These are phyloP conservation scores for Andricus grossulariae DNA, from an alignment of 1,140 invertebrate species.

Conservation along the genomic window DNA sequence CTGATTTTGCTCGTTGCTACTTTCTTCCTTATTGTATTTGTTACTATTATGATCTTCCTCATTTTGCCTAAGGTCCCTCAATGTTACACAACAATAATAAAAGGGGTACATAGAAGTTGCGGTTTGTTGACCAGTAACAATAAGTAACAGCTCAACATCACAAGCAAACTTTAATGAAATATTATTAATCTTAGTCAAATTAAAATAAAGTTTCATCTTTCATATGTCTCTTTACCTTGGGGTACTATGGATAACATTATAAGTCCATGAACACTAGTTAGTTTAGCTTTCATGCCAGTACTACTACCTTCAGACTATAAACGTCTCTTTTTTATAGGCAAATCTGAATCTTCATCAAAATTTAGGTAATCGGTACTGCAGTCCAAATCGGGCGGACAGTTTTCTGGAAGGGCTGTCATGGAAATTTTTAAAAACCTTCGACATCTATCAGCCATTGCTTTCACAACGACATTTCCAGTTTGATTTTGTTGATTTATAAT, in stretches of 20 bases:
- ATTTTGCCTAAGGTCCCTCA: no score
- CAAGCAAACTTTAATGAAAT: no score
- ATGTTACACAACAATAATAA: no score
- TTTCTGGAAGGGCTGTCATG: slow-evolving; percentile 16
- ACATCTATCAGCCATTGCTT: slow-evolving; percentile 32
- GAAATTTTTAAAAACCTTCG: slow-evolving; percentile 33
- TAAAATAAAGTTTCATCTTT: no score
- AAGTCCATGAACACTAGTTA: neutral
- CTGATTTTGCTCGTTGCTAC: no score
- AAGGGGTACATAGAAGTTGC: no score
- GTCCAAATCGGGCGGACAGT: neutral
- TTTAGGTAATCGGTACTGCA: neutral
- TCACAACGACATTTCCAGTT: slow-evolving; percentile 5
- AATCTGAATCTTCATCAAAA: neutral
- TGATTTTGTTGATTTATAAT: neutral
- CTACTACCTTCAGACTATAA: neutral
- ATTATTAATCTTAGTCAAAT: no score
- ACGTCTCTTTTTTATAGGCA: neutral
- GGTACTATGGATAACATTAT: neutral
- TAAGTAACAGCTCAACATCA: no score
- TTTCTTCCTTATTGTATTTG: no score
- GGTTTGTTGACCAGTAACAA: no score
- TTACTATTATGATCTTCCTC: no score
- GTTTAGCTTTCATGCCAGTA: neutral
- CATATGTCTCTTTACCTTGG: no score